Conservation (phyloP, 2,888 invertebrate species). For the Lycocerus yunnanus region DNA sequence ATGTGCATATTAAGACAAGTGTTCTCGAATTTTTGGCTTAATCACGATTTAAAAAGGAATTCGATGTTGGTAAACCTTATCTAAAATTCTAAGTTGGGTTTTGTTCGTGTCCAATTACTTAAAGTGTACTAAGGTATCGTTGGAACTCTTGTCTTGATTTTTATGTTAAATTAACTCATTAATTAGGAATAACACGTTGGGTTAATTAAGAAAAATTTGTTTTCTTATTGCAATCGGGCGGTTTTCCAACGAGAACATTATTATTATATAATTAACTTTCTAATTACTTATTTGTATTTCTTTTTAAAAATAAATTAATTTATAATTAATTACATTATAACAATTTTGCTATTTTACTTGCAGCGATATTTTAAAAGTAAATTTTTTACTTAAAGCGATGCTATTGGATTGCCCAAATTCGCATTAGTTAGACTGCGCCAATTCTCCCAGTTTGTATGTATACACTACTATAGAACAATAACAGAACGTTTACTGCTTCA, state of each 20-base stretch:
- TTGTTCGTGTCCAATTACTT: conserved; percentile 1
- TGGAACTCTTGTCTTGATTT: background rate
- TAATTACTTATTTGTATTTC: background rate
- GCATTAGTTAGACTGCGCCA: background rate
- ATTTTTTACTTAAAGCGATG: background rate
- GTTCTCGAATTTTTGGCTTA: conserved; percentile 10
- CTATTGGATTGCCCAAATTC: background rate
- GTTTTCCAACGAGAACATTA: background rate
- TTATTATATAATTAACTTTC: background rate
- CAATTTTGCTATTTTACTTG: background rate
- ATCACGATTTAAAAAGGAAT: conserved; percentile 16
- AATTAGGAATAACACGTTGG: background rate
- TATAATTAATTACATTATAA: background rate
- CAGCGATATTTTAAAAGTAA: background rate
- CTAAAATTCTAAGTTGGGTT: conserved; percentile 7
- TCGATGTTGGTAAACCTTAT: conserved; percentile 9
- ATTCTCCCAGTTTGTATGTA: background rate
- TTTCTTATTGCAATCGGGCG: background rate
- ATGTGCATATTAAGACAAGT: conserved; percentile 11
- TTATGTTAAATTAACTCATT: background rate
- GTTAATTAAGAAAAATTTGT: background rate
- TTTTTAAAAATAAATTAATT: background rate
- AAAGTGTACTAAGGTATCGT: background rate
- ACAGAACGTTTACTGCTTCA: background rate
- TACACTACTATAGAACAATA: too few species aligned